Evolutionary conservation across 2,113 vertebrate genomes (phyloP), one percentile per base, ranked within the genome.

Genomic region (Cygnus atratus): DNA sequence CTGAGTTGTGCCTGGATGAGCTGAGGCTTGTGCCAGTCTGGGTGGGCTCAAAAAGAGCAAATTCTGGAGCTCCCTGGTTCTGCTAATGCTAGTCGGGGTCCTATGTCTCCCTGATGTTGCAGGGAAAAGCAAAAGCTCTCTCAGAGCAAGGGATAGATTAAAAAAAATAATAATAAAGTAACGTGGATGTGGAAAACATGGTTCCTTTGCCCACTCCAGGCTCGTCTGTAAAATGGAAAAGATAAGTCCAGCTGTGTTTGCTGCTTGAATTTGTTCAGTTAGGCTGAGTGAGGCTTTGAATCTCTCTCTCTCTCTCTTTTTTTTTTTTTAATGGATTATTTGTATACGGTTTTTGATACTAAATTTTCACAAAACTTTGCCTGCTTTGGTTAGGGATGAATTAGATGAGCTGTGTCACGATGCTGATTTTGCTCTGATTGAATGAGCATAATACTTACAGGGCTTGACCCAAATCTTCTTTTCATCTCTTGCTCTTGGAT

Each of bases 381-480:
- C n/a, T 57, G 68, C 80, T 62, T 21, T 26, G 35, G 4, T 6
- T 88, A 70, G 75, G 68, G 78, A 25, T 1, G 13, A 10, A 26
- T 74, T 20, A 58, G 68, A 65, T 63, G 80, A 66, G 1, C 72
- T 21, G 37, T 43, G 67, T 44, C 26, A 0, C 0, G 4, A 5
- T 9, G 46, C 67, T 21, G 52, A 25, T 61, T 58, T 59, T 21
- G 70, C 70, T 71, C 62, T 52, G 91, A 46, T 18, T 79, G 87
- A 82, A 44, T 8, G 8, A 72, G 26, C 2, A 3, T 6, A 50
- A 78, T 44, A 43, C 77, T 57, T 75, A 50, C 70, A 84, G 96
- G 87, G 87, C 74, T 84, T 97, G 94, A 95, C 94, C 93, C 91
- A 84, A 95, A 97, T 93, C 87, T 78, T 80, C 15, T 43, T 25